A percentile compares a stretch with the other conserved stretches of the same genome.
These are phyloP conservation scores for Gavia stellata DNA, from an alignment of 2,113 vertebrate genomes.

Conservation along the genomic window DNA sequence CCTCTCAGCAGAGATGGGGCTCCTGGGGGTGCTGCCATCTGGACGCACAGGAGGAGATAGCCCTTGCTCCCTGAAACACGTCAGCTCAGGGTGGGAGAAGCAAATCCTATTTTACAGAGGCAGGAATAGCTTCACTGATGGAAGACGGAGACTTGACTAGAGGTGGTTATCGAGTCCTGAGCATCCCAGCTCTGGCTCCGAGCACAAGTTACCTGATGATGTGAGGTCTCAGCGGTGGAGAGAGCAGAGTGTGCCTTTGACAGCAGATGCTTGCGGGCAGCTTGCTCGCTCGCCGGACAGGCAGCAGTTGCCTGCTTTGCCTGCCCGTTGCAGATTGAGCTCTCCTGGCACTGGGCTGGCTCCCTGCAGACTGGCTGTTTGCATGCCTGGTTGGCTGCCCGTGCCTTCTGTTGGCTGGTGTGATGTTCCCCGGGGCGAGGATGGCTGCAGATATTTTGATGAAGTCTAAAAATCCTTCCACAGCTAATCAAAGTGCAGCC, in stretches of 20 bases:
- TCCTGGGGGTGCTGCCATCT: constrained; percentile 14
- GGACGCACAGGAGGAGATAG: background rate
- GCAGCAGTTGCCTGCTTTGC: background rate
- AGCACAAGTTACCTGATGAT: accelerated
- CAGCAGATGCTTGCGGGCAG: background rate
- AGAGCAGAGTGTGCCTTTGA: background rate
- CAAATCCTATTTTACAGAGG: background rate
- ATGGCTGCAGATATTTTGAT: background rate
- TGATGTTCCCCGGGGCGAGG: background rate
- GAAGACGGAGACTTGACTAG: background rate
- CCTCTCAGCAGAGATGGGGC: background rate
- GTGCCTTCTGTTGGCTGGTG: background rate
- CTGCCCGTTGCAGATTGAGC: background rate
- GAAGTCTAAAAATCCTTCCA: background rate
- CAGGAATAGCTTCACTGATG: accelerated
- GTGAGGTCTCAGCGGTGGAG: background rate
- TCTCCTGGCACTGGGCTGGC: background rate
- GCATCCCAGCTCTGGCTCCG: background rate
- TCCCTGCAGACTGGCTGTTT: background rate
- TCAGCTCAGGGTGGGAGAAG: background rate
- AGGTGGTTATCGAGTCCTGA: background rate
- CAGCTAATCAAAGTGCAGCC: background rate
- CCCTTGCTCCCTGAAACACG: background rate
- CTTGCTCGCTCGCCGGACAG: accelerated
- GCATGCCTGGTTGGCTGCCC: background rate